These are phyloP conservation scores for Trilocha varians DNA, from an alignment of 2,888 invertebrate species.

Conservation along the genomic window DNA sequence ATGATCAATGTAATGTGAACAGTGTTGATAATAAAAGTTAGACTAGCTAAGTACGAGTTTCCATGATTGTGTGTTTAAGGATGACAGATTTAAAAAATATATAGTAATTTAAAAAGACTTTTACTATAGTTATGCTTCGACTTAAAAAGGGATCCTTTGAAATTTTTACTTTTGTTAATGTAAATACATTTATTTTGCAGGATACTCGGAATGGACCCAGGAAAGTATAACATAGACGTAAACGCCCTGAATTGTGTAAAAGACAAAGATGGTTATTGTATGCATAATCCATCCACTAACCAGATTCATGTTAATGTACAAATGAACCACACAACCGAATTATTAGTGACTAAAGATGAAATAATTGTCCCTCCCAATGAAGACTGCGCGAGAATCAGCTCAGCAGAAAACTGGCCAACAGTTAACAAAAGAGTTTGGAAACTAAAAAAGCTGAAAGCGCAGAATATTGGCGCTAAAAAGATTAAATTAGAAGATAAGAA, in stretches of 20 bases:
- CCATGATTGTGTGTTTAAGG: too few relatives aligned
- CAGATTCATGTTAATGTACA: conserved; percentile 20
- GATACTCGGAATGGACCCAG: conserved; percentile 52
- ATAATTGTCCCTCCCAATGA: conserved; percentile 30
- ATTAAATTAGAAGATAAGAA: conserved; percentile 38
- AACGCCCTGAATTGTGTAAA: conserved; percentile 54
- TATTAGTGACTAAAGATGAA: conserved; percentile 26
- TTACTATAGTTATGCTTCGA: too few relatives aligned
- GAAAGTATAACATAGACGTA: conserved; percentile 52
- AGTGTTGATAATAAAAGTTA: too few relatives aligned
- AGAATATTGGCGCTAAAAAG: conserved; percentile 37
- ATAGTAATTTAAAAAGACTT: too few relatives aligned
- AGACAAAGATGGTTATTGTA: conserved; percentile 50
- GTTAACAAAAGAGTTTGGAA: conserved; percentile 48
- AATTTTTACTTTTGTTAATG: background rate
- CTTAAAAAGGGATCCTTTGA: too few relatives aligned
- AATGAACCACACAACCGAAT: conserved; percentile 17
- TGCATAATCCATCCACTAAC: conserved; percentile 38
- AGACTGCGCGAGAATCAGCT: conserved; percentile 48
- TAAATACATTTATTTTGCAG: too few relatives aligned
- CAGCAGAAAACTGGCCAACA: conserved; percentile 49
- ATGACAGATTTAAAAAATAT: too few relatives aligned
- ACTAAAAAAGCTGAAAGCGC: conserved; percentile 32
- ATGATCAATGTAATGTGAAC: too few relatives aligned
- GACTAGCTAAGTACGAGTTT: too few relatives aligned